Conservation (phyloP, 2,888 invertebrate species). For the Andrena praecox region DNA sequence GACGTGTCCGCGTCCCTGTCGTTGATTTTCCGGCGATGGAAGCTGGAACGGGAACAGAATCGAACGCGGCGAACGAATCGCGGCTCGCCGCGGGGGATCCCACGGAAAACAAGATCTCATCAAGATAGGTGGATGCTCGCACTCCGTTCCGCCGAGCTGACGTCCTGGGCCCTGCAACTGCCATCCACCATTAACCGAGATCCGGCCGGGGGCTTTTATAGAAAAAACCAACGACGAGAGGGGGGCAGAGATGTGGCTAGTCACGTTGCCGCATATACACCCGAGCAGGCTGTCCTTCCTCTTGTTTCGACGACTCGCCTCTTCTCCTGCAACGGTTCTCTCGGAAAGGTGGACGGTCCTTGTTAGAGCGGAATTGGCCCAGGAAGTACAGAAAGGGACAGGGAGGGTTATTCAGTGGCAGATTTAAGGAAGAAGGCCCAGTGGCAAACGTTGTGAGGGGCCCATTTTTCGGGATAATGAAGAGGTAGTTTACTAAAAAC, state of each 20-base stretch:
- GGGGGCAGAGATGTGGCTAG: constrained; percentile 68
- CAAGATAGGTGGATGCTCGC: constrained; percentile 82
- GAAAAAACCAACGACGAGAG: constrained; percentile 37
- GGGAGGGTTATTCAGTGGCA: not conserved
- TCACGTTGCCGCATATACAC: constrained; percentile 61
- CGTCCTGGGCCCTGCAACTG: constrained; percentile 74
- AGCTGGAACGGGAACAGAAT: constrained; percentile 67
- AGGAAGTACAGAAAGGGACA: not conserved
- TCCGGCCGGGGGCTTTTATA: constrained; percentile 54
- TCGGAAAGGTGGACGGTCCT: constrained; percentile 6
- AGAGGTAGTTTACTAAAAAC: no score
- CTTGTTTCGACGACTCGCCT: constrained; percentile 30
- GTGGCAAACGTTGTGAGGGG: no score
- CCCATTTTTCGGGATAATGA: no score
- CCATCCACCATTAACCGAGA: constrained; percentile 79
- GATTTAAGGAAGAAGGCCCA: not conserved
- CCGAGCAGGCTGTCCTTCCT: constrained; percentile 39
- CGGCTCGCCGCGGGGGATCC: constrained; percentile 77
- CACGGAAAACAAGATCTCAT: constrained; percentile 84
- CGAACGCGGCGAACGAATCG: constrained; percentile 78
- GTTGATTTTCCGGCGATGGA: constrained; percentile 74
- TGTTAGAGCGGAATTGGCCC: not conserved
- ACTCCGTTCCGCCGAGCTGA: constrained; percentile 76
- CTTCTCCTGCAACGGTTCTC: not conserved
- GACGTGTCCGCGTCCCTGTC: constrained; percentile 4